Evolutionary conservation across 2,797 vertebrate genomes (phyloP).

Genomic region (Etheostoma nigrum): DNA sequence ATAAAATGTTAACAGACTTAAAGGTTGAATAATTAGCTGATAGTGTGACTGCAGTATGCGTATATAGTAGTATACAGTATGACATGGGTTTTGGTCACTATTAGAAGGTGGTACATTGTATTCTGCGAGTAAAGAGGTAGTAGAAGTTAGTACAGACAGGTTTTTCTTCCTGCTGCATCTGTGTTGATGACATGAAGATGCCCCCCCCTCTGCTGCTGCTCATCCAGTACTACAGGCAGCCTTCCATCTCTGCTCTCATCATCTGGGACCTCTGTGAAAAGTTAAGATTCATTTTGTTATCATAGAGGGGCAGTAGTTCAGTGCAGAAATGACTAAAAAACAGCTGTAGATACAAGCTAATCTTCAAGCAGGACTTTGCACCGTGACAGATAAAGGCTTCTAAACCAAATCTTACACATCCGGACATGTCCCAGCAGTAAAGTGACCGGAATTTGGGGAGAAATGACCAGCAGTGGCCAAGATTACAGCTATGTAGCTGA

Average conservation of each 20-base stretch:
- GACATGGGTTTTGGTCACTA: background rate
- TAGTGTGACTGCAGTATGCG: too few relatives aligned
- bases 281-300: slow-evolving; percentile 7
- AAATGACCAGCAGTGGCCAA: too few relatives aligned
- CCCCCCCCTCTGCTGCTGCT: slow-evolving; percentile 40
- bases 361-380: background rate
- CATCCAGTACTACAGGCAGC: slow-evolving; percentile 1
- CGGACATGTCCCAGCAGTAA: too few relatives aligned
- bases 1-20: too few relatives aligned
- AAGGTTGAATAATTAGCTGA: too few relatives aligned
- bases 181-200: background rate
- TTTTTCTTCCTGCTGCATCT: background rate
- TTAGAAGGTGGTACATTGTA: background rate
- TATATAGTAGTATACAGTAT: background rate
- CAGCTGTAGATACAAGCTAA: background rate
- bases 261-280: background rate
- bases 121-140: background rate
- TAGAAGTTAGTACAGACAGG: background rate
- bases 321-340: background rate
- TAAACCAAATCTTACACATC: too few relatives aligned
- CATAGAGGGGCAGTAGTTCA: slow-evolving; percentile 1
- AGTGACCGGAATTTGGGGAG: too few relatives aligned
- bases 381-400: too few relatives aligned
- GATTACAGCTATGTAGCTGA: too few relatives aligned
- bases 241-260: background rate